Evolutionary conservation across 2,797 vertebrate species (phyloP), one percentile per base, ranked within the genome.

Genomic region (Sebastes alutus): DNA sequence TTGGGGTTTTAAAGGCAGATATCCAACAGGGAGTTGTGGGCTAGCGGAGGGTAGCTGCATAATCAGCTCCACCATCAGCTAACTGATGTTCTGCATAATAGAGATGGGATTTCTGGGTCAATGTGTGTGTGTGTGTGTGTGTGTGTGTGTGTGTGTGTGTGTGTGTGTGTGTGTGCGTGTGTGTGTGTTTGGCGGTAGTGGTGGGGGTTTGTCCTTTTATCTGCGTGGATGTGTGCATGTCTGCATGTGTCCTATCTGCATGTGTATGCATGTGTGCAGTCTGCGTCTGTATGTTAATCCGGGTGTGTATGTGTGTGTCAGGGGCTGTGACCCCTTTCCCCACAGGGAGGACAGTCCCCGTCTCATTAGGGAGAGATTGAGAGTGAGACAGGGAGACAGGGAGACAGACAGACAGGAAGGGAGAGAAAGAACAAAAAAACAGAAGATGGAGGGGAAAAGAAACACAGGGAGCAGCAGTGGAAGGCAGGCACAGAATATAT

Each of bases 61-160:
- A 94, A 94, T 95, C 92, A 94, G 92, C 89, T 90, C 83, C 82
- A 88, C 93, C 92, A 93, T 95, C 92, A 94, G 92, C 92, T 89
- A 92, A 92, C 92, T 94, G 93, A 94, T 95, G 91, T 92, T 94
- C 90, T 93, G 94, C 93, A 93, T 93, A 94, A 93, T 91, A 90
- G 90, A 91, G 88, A 92, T 89, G 89, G 91, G 91, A 92, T 94
- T 93, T 94, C 90, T 94, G 92, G 89, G 91, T 93, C 89, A 90
- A 69, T 80, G 81, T 93, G 76, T 88, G 81, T 88, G 78, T 84
- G 68, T 84, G 75, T 33, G 33, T 33, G 75, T 27, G 11, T 75
- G 32, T 33, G 73, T 80, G 68, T 52, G 76, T 88, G 81, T 88
- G 78, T 84, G 68, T 84, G 75, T 33, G 32, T 32, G 75, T 27